Evolutionary conservation across 1,140 invertebrate genomes (phyloP).

Genomic region (Eulimnadia texana): DNA sequence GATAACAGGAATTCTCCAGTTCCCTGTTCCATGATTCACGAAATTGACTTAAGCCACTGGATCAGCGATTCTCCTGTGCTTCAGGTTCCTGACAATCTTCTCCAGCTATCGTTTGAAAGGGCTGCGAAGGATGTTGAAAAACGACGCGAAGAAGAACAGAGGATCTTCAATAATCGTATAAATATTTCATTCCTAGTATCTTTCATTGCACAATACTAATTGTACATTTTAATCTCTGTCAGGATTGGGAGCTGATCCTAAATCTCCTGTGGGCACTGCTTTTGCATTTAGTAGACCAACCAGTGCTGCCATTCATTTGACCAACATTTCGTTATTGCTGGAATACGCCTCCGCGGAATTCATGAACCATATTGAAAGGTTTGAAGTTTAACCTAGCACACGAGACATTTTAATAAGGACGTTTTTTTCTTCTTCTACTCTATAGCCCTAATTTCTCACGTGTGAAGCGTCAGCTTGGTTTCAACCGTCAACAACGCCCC

Average conservation of each 20-base stretch:
- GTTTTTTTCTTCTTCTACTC: too few species aligned
- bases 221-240: conserved; percentile 18
- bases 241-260: conserved; percentile 62
- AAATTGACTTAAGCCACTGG: conserved; percentile 23
- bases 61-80: conserved; percentile 19
- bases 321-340: conserved; percentile 72
- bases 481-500: conserved; percentile 11
- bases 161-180: conserved; percentile 14
- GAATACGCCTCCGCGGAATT: conserved; percentile 76
- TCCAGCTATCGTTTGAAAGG: conserved; percentile 10
- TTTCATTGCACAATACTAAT: background rate
- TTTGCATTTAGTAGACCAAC: conserved; percentile 79
- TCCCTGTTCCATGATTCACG: conserved; percentile 21
- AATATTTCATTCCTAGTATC: background rate
- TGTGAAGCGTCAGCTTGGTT: conserved; percentile 11
- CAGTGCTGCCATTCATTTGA: conserved; percentile 56
- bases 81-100: conserved; percentile 18
- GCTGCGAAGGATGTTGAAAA: conserved; percentile 2
- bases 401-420: background rate
- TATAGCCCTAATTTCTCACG: conserved; percentile 13
- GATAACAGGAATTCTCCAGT: conserved; percentile 18
- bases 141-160: conserved; percentile 6
- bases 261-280: conserved; percentile 70
- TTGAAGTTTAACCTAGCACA: conserved; percentile 25
- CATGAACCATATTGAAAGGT: conserved; percentile 47